These are phyloP conservation scores for Drosophila triauraria DNA, from an alignment of 1,140 invertebrate species.

Conservation along the genomic window DNA sequence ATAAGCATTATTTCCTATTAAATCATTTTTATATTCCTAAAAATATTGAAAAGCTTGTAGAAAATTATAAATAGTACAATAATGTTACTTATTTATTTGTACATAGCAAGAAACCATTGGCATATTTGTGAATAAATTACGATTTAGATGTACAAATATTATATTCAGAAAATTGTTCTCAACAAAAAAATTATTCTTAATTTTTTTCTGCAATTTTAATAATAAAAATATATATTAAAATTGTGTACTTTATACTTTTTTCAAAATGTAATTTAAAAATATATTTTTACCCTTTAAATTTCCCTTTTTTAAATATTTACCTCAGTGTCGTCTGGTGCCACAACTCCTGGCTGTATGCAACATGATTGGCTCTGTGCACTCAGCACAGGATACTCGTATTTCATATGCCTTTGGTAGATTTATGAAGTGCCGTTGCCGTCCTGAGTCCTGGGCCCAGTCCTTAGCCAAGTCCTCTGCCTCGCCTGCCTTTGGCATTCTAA, in stretches of 20 bases:
- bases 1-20: neutral
- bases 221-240: no score
- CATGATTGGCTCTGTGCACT: conserved; percentile 72
- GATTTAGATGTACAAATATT: no score
- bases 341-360: conserved; percentile 54
- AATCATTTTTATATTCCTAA: neutral
- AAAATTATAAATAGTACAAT: no score
- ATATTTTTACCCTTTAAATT: neutral
- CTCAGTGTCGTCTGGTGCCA: conserved; percentile 15
- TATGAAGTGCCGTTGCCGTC: conserved; percentile 67
- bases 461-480: conserved; percentile 30
- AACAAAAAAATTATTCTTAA: no score
- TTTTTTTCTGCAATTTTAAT: no score
- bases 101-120: no score
- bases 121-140: no score
- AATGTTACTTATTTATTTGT: no score
- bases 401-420: conserved; percentile 77
- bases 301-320: neutral
- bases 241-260: no score
- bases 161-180: no score
- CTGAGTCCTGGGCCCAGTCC: conserved; percentile 43
- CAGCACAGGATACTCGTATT: conserved; percentile 77
- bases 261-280: neutral
- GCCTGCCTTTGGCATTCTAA: conserved; percentile 74
- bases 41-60: neutral